Conservation (phyloP, 2,113 vertebrate genomes). For the Aphyosemion australe region DNA sequence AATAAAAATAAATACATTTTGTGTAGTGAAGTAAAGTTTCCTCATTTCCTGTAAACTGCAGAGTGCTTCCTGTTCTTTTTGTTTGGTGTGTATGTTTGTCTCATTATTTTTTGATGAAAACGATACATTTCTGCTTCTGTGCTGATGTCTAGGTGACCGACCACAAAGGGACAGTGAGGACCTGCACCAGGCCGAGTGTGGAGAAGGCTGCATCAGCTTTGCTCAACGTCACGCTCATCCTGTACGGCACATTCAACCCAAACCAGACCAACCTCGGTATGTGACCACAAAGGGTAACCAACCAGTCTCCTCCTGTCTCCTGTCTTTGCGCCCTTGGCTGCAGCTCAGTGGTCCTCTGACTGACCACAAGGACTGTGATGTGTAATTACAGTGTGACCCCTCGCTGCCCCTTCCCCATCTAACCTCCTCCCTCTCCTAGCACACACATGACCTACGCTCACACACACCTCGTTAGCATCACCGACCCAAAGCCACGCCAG, state of each 20-base stretch:
- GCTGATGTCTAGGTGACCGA: slow-evolving; percentile 78
- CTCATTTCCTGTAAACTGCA: too few species aligned
- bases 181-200: slow-evolving; percentile 39
- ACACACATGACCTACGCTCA: slow-evolving; percentile 34
- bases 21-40: too few species aligned
- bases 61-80: too few species aligned
- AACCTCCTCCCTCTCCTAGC: slow-evolving; percentile 24
- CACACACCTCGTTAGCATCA: slow-evolving; percentile 68
- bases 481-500: slow-evolving; percentile 34
- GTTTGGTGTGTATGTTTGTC: too few species aligned
- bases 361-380: slow-evolving; percentile 71
- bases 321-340: slow-evolving; percentile 31
- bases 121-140: not conserved
- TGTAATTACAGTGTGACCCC: slow-evolving; percentile 76
- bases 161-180: slow-evolving; percentile 60
- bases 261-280: slow-evolving; percentile 42
- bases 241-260: slow-evolving; percentile 68
- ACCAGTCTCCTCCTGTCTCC: slow-evolving; percentile 7
- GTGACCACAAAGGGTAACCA: slow-evolving; percentile 7
- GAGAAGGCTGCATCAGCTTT: slow-evolving; percentile 57
- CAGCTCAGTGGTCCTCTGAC: slow-evolving; percentile 12
- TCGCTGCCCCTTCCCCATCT: slow-evolving; percentile 43
- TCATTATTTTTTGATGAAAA: too few species aligned
- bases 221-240: slow-evolving; percentile 53
- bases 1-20: too few species aligned